A percentile compares a stretch with the other conserved stretches of the same genome.
These are phyloP conservation scores for Toxotes jaculatrix DNA, from an alignment of 2,113 vertebrate species.

Conservation along the genomic window DNA sequence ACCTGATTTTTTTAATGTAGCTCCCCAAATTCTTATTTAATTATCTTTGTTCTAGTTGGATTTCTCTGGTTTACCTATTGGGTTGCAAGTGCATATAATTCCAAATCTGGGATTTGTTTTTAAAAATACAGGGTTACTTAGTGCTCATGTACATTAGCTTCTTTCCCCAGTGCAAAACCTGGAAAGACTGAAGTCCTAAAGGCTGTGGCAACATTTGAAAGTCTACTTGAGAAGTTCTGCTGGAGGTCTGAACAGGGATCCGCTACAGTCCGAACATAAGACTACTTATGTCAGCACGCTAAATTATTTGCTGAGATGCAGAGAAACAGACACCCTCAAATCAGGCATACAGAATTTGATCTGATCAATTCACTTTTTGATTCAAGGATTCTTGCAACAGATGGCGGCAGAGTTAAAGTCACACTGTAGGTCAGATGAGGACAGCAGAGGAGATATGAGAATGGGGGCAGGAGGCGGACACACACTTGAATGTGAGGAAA, in stretches of 20 bases:
- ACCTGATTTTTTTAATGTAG: too few relatives aligned
- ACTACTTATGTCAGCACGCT: not conserved
- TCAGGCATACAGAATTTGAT: constrained; percentile 27
- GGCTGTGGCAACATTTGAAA: not conserved
- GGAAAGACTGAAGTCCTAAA: not conserved
- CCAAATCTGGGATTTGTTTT: not conserved
- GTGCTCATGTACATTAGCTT: not conserved
- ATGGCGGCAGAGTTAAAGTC: constrained; percentile 46
- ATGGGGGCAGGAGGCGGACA: constrained; percentile 31
- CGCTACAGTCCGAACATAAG: not conserved
- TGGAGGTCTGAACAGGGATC: not conserved
- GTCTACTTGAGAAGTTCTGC: not conserved
- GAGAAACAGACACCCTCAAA: not conserved
- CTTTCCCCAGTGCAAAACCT: not conserved
- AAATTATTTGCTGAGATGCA: constrained; percentile 11
- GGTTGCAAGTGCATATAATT: not conserved
- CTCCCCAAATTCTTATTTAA: too few relatives aligned
- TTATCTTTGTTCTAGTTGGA: not conserved
- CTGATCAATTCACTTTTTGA: constrained; percentile 19
- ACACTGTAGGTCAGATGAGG: constrained; percentile 45
- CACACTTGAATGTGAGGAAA: constrained; percentile 65
- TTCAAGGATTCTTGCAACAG: constrained; percentile 28
- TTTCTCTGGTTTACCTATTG: not conserved
- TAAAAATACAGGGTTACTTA: not conserved
- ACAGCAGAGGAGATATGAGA: constrained; percentile 38